Conservation (phyloP, 30 jellyfish, hydroid and myxozoan genomes). For the Chironex yamaguchii region DNA sequence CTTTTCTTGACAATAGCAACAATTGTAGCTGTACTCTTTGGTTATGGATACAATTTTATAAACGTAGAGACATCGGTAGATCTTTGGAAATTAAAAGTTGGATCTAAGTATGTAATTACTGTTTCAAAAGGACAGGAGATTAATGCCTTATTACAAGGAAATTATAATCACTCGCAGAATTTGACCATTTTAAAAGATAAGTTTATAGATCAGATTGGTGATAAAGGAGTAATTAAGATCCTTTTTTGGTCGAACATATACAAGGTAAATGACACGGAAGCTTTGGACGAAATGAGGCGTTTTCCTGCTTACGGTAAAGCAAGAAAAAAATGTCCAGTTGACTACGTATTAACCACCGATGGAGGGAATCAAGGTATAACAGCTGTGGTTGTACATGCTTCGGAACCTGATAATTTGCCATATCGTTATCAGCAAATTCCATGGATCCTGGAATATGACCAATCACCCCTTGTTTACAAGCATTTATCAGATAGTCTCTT, state of each 20-base stretch:
- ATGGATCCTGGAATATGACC: constrained; percentile 59
- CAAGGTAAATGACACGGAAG: neutral
- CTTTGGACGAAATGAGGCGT: neutral
- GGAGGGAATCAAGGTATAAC: neutral
- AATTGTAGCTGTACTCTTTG: too few relatives aligned
- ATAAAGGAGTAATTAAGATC: constrained; percentile 22
- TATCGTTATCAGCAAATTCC: neutral
- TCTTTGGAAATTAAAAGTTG: too few relatives aligned
- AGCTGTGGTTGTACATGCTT: constrained; percentile 43
- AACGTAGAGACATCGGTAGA: too few relatives aligned
- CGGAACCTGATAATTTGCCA: constrained; percentile 33
- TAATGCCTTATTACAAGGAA: too few relatives aligned
- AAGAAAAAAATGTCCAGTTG: constrained; percentile 49
- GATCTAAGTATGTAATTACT: too few relatives aligned
- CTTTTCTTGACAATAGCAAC: too few relatives aligned
- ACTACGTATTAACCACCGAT: constrained; percentile 12
- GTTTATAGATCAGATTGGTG: too few relatives aligned
- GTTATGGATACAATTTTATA: too few relatives aligned
- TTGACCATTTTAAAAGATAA: too few relatives aligned
- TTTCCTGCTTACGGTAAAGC: constrained; percentile 73
- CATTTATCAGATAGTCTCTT: constrained; percentile 23
- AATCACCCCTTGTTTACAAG: constrained; percentile 23
- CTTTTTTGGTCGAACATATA: constrained; percentile 48
- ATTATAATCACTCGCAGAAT: too few relatives aligned
- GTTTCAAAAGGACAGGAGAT: too few relatives aligned